Evolutionary conservation across 2,113 vertebrate genomes (phyloP), one percentile per base, ranked within the genome.

Genomic region (Potamarius usumacintae): DNA sequence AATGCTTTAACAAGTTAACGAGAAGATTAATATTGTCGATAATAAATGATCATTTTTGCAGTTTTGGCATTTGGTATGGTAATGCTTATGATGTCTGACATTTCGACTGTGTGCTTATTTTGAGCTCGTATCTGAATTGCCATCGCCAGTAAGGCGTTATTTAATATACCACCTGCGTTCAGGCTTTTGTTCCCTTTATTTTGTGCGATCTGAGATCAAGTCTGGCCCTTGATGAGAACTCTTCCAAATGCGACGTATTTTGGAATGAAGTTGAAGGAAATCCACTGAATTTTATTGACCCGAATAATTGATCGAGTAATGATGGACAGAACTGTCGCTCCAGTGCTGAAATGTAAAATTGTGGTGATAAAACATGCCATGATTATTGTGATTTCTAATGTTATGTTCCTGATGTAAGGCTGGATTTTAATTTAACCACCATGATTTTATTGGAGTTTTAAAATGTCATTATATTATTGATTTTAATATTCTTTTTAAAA

Each of bases 11-110:
- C 7, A 14, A 42, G 57, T 83, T 62, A 82, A 82, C 18, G 0
- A 62, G 76, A 25, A 12, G 53, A 79, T 67, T 69, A 55, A 77
- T 65, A 78, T 27, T 78, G 79, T 27, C 25, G 27, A 82, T 83
- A 77, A 78, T 67, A 50, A 69, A n/a, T 48, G 74, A 87, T 50
- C 5, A 30, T 79, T 67, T 27, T 30, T 71, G 63, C 30, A 50
- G 22, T 82, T 52, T 87, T 57, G 62, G 77, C 67, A 62, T 82
- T 86, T 72, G 42, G 11, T 87, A 82, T 52, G 69, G 53, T 87
- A 63, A 83, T 83, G 86, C 86, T 80, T 60, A 83, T 82, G 65
- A 65, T 88, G 86, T 90, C 84, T 81, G 82, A 88, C 83, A 88
- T 87, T 22, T 27, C 84, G 74, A 12, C 48, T 85, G 84, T 58